Base-by-base conservation (phyloP, 2,888 invertebrate genomes). In the Tachina lurida region DNA sequence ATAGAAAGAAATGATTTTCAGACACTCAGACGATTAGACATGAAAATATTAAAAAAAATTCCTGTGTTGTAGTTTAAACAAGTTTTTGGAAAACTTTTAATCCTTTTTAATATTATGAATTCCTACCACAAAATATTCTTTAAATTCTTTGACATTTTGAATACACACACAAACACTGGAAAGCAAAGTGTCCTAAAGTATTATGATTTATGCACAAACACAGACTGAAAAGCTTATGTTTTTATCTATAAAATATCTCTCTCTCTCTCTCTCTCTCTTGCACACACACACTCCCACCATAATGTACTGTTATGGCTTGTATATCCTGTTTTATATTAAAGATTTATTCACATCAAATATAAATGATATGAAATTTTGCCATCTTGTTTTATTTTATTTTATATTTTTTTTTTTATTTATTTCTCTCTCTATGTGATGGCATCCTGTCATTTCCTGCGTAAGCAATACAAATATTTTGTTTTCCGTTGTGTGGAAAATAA, bases 291-390 rank as follows among this genome's bases (percentile, higher is more conserved):
- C 1, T 12, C 5, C 3, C 5, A 41, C 3, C 47, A 45, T 65
- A 9, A 31, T 0, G 31, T 31, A 31, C 7, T 47, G 10, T 10
- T 19, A 5, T 1, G 47, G 8, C 8, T 31, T 22, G n/a, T 2
- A 31, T 47, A 47, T 65, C 47, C 65, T 77, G 58, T 77, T 60
- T 68, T 49, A 68, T 68, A 77, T 60, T 41, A 19, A 77, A 58
- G 19, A 78, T 78, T 78, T 78, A 78, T 78, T 68, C 12, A 41
- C 45, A 60, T 52, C 22, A 62, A 68, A 43, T 49, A 49, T 52
- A 70, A 60, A 68, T 68, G 68, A 77, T 17, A 31, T 41, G 9
- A 67, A 65, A 39, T 58, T 76, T 19, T 63, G 52, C 63, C 52
- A 75, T 76, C 19, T 56, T 76, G n/a, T 65, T 56, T 22, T 56